Percentiles rank a stretch among this genome's conserved stretches.
These are phyloP conservation scores for Theristicus caerulescens DNA, from an alignment of 2,113 vertebrate genomes.

Conservation along the genomic window DNA sequence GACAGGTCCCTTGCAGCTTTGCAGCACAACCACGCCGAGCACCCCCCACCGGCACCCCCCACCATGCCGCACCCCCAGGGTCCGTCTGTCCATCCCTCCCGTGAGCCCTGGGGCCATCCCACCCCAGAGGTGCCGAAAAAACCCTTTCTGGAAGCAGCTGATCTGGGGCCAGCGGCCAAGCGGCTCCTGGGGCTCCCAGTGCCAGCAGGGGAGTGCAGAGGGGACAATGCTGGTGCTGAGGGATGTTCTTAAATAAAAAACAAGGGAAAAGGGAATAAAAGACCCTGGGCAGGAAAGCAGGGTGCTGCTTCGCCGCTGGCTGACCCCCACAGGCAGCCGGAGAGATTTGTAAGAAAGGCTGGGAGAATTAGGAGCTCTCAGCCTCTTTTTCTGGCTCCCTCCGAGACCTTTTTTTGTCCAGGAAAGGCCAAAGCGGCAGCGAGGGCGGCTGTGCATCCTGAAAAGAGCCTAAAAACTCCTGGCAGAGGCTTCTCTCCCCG, in stretches of 20 bases:
- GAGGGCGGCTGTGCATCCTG: neutral
- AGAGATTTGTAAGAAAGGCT: neutral
- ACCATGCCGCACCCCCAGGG: rapidly evolving
- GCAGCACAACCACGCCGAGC: rapidly evolving
- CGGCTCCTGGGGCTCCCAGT: neutral
- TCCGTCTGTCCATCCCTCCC: neutral
- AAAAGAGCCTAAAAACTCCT: neutral
- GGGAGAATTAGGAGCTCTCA: neutral
- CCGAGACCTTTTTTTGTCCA: neutral
- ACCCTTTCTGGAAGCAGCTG: neutral
- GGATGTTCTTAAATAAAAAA: neutral
- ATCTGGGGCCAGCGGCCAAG: neutral
- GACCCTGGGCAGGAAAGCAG: neutral
- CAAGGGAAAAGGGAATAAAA: neutral
- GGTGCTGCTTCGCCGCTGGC: neutral
- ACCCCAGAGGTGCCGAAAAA: neutral
- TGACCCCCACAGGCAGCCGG: neutral
- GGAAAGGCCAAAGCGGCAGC: neutral
- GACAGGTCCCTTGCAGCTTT: neutral
- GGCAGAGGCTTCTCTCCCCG: neutral
- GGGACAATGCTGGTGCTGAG: neutral
- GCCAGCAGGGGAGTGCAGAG: neutral
- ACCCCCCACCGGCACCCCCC: neutral
- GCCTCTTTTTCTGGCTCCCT: neutral
- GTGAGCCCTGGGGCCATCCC: neutral